These are phyloP conservation scores for Tromatobia lineatoria DNA, from an alignment of 2,888 invertebrate species.

Conservation along the genomic window DNA sequence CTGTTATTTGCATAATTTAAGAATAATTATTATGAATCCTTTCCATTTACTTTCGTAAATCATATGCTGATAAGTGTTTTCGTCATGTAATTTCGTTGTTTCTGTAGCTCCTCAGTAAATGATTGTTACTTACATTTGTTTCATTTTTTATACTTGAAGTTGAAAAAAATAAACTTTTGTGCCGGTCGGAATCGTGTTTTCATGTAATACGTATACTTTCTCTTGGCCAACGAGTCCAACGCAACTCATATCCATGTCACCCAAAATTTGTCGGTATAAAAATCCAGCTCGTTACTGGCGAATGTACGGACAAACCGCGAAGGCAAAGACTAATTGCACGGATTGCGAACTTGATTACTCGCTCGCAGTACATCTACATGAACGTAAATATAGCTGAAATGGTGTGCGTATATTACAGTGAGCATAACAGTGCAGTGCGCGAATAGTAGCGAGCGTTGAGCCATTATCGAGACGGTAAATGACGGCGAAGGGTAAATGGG, in stretches of 20 bases:
- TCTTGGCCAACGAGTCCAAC: slow-evolving; percentile 12
- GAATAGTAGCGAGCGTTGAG: slow-evolving; percentile 49
- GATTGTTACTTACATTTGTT: not conserved
- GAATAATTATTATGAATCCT: too few relatives aligned
- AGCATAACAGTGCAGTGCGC: not conserved
- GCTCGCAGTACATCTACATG: not conserved
- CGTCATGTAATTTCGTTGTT: too few relatives aligned
- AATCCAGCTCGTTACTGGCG: slow-evolving; percentile 56
- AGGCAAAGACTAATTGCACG: slow-evolving; percentile 63
- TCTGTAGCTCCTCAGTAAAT: too few relatives aligned
- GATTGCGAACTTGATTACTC: slow-evolving; percentile 59
- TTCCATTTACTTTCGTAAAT: too few relatives aligned
- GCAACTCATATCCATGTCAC: slow-evolving; percentile 30
- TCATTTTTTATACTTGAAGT: not conserved
- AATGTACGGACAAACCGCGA: slow-evolving; percentile 37
- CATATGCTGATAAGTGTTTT: too few relatives aligned
- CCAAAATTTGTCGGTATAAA: slow-evolving; percentile 47
- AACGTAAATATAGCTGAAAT: not conserved
- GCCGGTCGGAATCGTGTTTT: not conserved
- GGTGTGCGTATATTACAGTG: not conserved
- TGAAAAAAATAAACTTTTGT: too few relatives aligned
- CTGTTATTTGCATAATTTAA: too few relatives aligned
- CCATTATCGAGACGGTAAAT: slow-evolving; percentile 71
- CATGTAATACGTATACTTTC: not conserved
- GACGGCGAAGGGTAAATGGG: slow-evolving; percentile 67